Evolutionary conservation across 92 coral and sea anemone genomes (phyloP).

Genomic region (Siderastrea radians): DNA sequence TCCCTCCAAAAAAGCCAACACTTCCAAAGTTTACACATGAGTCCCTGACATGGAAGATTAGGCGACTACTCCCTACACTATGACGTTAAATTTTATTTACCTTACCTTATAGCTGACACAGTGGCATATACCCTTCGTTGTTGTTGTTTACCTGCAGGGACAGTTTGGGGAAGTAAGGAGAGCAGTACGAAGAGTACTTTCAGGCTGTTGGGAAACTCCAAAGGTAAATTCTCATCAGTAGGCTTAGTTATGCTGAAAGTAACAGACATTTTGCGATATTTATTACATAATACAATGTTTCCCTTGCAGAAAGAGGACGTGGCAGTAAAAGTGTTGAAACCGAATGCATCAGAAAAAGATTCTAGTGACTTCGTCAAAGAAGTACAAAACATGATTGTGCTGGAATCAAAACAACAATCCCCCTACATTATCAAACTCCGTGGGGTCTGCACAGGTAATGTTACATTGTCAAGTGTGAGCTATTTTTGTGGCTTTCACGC

Average conservation of each 20-base stretch:
- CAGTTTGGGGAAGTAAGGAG: slow-evolving; percentile 36
- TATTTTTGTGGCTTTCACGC: not conserved
- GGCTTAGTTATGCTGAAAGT: not conserved
- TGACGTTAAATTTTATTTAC: no score
- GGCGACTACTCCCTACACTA: no score
- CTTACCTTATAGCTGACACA: no score
- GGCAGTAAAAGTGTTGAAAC: slow-evolving; percentile 86
- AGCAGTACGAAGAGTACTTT: not conserved
- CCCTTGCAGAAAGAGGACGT: slow-evolving; percentile 77
- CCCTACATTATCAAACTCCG: slow-evolving; percentile 74
- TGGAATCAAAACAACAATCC: slow-evolving; percentile 58
- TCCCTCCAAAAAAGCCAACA: no score
- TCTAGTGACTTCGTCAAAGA: slow-evolving; percentile 84
- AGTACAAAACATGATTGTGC: slow-evolving; percentile 81
- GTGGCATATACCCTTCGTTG: not conserved
- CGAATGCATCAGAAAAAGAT: slow-evolving; percentile 62
- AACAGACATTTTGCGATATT: not conserved
- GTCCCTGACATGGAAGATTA: no score
- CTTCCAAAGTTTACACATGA: no score
- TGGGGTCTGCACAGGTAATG: slow-evolving; percentile 80
- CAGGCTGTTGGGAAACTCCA: not conserved
- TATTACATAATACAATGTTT: not conserved
- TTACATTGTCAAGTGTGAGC: not conserved
- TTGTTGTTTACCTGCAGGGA: slow-evolving; percentile 4
- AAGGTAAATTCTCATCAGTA: slow-evolving; percentile 9